A percentile compares a stretch with the other conserved stretches of the same genome.
These are phyloP conservation scores for Lasioglossum malachurum DNA, from an alignment of 2,888 invertebrate species.

Conservation along the genomic window DNA sequence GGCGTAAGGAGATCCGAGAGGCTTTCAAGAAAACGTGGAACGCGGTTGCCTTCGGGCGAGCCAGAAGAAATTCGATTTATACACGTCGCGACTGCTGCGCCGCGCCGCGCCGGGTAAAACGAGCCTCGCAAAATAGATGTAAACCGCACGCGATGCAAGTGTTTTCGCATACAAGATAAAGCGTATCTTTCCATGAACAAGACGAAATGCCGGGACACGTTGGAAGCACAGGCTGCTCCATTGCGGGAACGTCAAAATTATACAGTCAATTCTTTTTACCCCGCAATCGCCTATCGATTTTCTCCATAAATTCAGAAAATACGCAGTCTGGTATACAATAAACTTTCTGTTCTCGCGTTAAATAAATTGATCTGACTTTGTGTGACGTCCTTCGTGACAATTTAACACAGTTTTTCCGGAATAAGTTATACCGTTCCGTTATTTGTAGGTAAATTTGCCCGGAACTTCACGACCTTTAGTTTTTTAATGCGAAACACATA, in stretches of 20 bases:
- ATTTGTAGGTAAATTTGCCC: no score
- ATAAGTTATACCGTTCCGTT: no score
- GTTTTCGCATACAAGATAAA: constrained; percentile 16
- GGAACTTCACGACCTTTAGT: no score
- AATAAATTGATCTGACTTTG: no score
- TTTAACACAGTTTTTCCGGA: no score
- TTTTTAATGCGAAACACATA: no score
- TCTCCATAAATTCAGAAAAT: no score
- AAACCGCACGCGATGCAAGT: constrained; percentile 6
- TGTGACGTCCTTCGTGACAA: no score
- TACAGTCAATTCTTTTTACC: background rate
- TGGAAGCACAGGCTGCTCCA: background rate
- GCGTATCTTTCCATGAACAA: background rate
- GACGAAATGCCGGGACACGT: background rate
- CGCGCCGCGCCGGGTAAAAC: constrained; percentile 3
- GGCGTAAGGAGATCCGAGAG: constrained; percentile 11
- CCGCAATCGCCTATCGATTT: background rate
- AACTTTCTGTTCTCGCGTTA: no score
- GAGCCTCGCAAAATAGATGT: constrained; percentile 30
- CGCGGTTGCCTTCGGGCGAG: constrained; percentile 22
- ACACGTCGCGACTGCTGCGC: constrained; percentile 2
- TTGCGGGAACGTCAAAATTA: background rate
- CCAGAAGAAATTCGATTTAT: constrained; percentile 44
- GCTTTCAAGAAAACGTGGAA: constrained; percentile 8
- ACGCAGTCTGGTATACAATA: no score